These are phyloP conservation scores for Sebastes paucispinis DNA, from an alignment of 2,797 vertebrate species.

Conservation along the genomic window DNA sequence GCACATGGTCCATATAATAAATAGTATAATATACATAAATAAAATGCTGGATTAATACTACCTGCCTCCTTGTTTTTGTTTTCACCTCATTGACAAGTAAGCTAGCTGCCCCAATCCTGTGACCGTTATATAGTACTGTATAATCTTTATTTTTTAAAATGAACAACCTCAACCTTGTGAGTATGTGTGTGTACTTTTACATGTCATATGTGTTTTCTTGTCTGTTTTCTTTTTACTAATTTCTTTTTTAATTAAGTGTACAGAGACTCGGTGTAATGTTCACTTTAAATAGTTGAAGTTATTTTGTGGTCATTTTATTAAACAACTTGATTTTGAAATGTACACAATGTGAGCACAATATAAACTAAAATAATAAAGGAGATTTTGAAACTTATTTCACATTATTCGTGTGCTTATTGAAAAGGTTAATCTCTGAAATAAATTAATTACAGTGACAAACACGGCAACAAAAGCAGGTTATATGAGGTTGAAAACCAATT, in stretches of 20 bases:
- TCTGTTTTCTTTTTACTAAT: neutral
- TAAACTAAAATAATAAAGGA: neutral
- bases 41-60: neutral
- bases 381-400: neutral
- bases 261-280: neutral
- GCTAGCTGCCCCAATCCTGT: no score
- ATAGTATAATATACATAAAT: neutral
- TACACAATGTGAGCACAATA: neutral
- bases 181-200: neutral
- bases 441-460: neutral
- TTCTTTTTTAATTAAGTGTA: no score
- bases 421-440: neutral
- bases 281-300: no score
- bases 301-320: neutral
- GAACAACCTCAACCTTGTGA: neutral
- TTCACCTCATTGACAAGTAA: no score
- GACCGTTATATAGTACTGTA: no score
- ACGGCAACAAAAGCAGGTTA: neutral
- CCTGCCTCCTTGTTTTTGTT: neutral
- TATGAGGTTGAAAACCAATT: neutral
- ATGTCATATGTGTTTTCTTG: no score
- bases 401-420: neutral
- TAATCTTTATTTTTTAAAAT: neutral
- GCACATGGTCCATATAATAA: neutral
- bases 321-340: neutral